These are phyloP conservation scores for Erebia epiphron DNA, from an alignment of 2,888 invertebrate species.

Conservation along the genomic window DNA sequence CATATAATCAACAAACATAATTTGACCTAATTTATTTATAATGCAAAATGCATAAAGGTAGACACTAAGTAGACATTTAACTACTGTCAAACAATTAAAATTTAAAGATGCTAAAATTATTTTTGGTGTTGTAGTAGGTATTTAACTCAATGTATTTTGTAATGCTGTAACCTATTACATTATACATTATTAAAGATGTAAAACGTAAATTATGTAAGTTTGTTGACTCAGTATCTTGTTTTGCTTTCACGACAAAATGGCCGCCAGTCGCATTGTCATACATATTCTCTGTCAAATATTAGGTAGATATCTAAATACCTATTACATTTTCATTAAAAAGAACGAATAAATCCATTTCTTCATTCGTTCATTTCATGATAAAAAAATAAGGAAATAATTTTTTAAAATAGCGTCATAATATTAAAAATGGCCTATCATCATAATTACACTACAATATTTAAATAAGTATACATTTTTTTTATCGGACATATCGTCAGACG, in stretches of 20 bases:
- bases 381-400: background rate
- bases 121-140: too few relatives aligned
- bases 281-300: background rate
- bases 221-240: background rate
- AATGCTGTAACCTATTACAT: too few relatives aligned
- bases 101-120: too few relatives aligned
- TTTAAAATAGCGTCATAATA: background rate
- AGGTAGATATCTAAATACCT: too few relatives aligned
- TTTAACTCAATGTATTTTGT: too few relatives aligned
- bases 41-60: too few relatives aligned
- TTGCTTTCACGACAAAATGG: slow-evolving; percentile 12
- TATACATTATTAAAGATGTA: too few relatives aligned
- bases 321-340: background rate
- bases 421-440: background rate
- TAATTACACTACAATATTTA: too few relatives aligned
- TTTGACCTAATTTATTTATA: background rate
- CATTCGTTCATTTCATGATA: background rate
- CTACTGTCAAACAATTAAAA: too few relatives aligned
- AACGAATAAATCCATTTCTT: background rate
- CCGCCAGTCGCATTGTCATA: background rate
- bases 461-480: background rate
- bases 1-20: background rate
- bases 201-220: too few relatives aligned
- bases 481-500: background rate
- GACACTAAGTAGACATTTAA: too few relatives aligned